Base-by-base conservation (phyloP, 2,113 vertebrate genomes). In the Phalacrocorax pelagicus region DNA sequence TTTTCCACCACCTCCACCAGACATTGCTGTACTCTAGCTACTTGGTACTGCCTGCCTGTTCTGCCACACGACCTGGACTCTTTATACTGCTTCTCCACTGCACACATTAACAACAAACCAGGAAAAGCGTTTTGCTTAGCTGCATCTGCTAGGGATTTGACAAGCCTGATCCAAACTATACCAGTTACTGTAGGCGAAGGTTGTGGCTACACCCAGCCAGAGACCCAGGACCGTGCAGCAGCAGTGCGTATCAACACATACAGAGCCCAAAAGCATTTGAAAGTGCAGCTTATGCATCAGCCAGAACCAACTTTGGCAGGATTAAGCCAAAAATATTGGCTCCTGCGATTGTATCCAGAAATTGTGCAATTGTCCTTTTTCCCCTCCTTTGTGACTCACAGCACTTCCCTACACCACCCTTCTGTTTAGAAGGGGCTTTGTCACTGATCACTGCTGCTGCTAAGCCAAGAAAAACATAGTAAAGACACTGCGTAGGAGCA, bases 161-260 rank as follows among this genome's bases (percentile, higher is more conserved):
- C 42, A 57, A 42, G 22, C 32, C 57, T 63, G 20, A 44, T 10
- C n/a, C 57, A 26, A 78, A n/a, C 63, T 4, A 26, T 30, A 20
- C 24, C 40, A 42, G 26, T 19, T 24, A 12, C 58, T n/a, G 24
- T 4, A n/a, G 67, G 30, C 38, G 46, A 61, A 27, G 29, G 13
- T 9, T 62, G 55, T 62, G 18, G 47, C 49, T 62, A 34, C n/a
- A 30, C 16, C 47, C 57, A 62, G 30, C 13, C 38, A 22, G 80
- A 62, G 63, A 36, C 0, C 0, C 20, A 27, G 57, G 57, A 46
- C 19, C 30, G 7, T 0, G 13, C 30, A 55, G 55, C 57, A 51
- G 81, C n/a, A 30, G 38, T n/a, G 15, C 18, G 3, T 9, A 32
- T 9, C 27, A 12, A 46, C 20, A 4, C 16, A 29, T 27, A 23